Base-by-base conservation (phyloP, 2,888 invertebrate genomes). In the Mesorhabditis spiculigera region DNA sequence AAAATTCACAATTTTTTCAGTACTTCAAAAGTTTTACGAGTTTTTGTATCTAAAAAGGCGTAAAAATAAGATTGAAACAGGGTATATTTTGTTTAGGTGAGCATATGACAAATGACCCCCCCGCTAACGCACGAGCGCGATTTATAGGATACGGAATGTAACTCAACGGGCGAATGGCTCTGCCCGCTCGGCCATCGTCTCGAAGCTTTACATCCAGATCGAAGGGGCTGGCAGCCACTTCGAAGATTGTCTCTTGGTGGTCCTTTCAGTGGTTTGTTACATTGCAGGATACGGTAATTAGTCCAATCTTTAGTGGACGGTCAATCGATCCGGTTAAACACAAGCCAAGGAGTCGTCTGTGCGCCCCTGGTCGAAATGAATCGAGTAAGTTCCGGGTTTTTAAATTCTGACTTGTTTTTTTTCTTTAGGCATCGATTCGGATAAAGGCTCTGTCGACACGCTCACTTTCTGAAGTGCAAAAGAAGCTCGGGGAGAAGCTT, bases 381-480 rank as follows among this genome's bases (percentile, higher is more conserved):
- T 13, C 58, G n/a, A n/a, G 58, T 50, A 50, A 13, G 58, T 50
- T 50, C n/a, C 58, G n/a, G 8, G 58, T 13, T 50, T 50, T 50
- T 1, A 50, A 28, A 28, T 28, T 28, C 28, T 28, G 28, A 28
- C 28, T 28, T 28, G 8, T 50, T n/a, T n/a, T n/a, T n/a, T n/a
- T 50, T 50, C n/a, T 50, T n/a, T n/a, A 50, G 58, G 58, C 58
- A n/a, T 50, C 58, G 8, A 10, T 50, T 50, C 58, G n/a, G 10
- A 13, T 10, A n/a, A 50, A 50, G n/a, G n/a, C 58, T n/a, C 58
- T 50, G 10, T 50, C 58, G 3, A 50, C 8, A 50, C 58, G 58
- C 8, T 50, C 58, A 50, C 58, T 50, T 50, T 50, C 58, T n/a
- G 58, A 50, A n/a, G 10, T 50, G 58, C 58, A 50, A 50, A 50